phyloP scores from a whole-genome alignment of 2,113 vertebrate genomes.

The Rhinopomastus cyanomelas region DNA sequence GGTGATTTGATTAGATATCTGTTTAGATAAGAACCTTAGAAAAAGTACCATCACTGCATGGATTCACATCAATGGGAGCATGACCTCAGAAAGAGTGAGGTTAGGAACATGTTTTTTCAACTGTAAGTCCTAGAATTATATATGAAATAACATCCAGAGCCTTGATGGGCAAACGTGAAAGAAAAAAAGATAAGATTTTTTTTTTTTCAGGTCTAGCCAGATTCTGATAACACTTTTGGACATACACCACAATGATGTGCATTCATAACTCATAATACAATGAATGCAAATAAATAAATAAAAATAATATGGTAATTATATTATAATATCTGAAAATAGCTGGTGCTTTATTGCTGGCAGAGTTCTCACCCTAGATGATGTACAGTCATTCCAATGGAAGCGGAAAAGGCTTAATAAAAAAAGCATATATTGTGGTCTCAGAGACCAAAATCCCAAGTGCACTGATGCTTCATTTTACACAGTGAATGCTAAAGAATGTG shows the following conservation, averaged over 20 bases:
- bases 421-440: background rate
- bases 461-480: background rate
- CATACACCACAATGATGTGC: slow-evolving; percentile 17
- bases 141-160: background rate
- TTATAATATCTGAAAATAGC: background rate
- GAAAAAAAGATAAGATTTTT: background rate
- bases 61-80: background rate
- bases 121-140: background rate
- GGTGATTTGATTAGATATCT: too few species aligned
- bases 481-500: background rate
- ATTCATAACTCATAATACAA: slow-evolving; percentile 59
- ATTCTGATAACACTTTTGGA: background rate
- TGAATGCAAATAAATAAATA: too few species aligned
- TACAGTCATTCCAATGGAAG: background rate
- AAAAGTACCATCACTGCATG: background rate
- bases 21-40: too few species aligned
- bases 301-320: too few species aligned
- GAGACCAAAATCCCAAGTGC: background rate
- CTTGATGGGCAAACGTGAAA: background rate
- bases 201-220: background rate
- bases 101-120: background rate
- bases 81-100: background rate
- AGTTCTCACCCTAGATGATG: background rate
- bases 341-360: slow-evolving; percentile 26
- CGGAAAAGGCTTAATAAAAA: slow-evolving; percentile 34